Conservation (phyloP, 2,888 invertebrate genomes). For the Tinea trinotella region DNA sequence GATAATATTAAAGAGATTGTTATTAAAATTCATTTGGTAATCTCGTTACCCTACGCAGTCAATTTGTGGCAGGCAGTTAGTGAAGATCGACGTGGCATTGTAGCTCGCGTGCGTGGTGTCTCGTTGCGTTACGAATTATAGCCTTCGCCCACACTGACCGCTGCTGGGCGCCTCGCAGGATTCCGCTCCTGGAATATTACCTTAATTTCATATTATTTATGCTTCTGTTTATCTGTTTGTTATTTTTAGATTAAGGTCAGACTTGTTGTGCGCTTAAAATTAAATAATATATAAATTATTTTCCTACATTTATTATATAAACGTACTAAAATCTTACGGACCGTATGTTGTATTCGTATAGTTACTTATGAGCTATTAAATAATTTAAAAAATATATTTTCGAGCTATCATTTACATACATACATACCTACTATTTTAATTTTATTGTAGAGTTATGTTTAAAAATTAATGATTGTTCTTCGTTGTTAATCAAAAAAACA, state of each 20-base stretch:
- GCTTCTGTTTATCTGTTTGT: conserved; percentile 1
- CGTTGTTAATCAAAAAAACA: too few species aligned
- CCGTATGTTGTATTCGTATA: too few species aligned
- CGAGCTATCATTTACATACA: too few species aligned
- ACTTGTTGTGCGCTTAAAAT: too few species aligned
- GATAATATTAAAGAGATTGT: not conserved
- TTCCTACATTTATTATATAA: too few species aligned
- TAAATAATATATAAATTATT: too few species aligned
- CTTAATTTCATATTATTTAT: conserved; percentile 10
- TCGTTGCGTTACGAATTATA: conserved; percentile 15
- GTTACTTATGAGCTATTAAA: too few species aligned
- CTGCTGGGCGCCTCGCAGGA: conserved; percentile 16
- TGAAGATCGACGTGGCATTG: conserved; percentile 18
- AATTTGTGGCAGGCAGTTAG: conserved; percentile 17
- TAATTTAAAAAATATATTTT: too few species aligned
- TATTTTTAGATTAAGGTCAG: not conserved
- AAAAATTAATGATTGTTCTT: too few species aligned
- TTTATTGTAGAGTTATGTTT: too few species aligned
- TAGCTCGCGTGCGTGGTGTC: conserved; percentile 15
- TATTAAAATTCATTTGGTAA: not conserved
- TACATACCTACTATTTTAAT: too few species aligned
- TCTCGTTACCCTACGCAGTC: not conserved
- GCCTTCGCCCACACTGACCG: conserved; percentile 15
- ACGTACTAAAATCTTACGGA: too few species aligned
- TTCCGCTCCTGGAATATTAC: conserved; percentile 2